Evolutionary conservation across 2,888 invertebrate species (phyloP).

Genomic region (Tenthredo notha): DNA sequence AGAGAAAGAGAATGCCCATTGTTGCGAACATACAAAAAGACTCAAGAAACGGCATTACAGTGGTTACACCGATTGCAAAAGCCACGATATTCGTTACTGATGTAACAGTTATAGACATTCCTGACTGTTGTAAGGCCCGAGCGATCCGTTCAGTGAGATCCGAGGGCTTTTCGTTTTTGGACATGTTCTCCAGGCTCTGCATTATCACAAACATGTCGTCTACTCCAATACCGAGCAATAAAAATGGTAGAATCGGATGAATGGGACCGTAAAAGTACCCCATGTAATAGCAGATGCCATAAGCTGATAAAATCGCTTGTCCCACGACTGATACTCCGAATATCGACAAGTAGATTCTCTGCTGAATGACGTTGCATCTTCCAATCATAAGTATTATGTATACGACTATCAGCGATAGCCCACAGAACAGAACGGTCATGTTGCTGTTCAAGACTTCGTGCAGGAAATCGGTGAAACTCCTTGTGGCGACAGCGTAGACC

Average conservation of each 20-base stretch:
- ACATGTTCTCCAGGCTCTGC: slow-evolving; percentile 73
- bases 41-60: slow-evolving; percentile 79
- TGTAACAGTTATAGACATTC: slow-evolving; percentile 79
- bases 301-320: slow-evolving; percentile 74
- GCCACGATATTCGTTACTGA: slow-evolving; percentile 80
- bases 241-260: slow-evolving; percentile 77
- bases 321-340: slow-evolving; percentile 76
- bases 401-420: slow-evolving; percentile 73
- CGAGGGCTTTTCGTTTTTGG: slow-evolving; percentile 65
- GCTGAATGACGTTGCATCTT: slow-evolving; percentile 73
- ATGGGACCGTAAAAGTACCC: slow-evolving; percentile 76
- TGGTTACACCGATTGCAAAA: slow-evolving; percentile 79
- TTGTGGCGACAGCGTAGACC: slow-evolving; percentile 71
- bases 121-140: slow-evolving; percentile 76
- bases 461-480: slow-evolving; percentile 74
- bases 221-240: slow-evolving; percentile 77
- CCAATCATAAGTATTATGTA: slow-evolving; percentile 76
- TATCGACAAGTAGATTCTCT: slow-evolving; percentile 73
- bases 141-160: slow-evolving; percentile 74
- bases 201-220: slow-evolving; percentile 78
- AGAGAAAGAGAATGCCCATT: slow-evolving; percentile 78
- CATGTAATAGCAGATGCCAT: slow-evolving; percentile 75
- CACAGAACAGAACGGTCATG: slow-evolving; percentile 72
- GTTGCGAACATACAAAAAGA: slow-evolving; percentile 80
- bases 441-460: slow-evolving; percentile 73